Conservation (phyloP, 2,797 vertebrate species). For the Falco cherrug region DNA sequence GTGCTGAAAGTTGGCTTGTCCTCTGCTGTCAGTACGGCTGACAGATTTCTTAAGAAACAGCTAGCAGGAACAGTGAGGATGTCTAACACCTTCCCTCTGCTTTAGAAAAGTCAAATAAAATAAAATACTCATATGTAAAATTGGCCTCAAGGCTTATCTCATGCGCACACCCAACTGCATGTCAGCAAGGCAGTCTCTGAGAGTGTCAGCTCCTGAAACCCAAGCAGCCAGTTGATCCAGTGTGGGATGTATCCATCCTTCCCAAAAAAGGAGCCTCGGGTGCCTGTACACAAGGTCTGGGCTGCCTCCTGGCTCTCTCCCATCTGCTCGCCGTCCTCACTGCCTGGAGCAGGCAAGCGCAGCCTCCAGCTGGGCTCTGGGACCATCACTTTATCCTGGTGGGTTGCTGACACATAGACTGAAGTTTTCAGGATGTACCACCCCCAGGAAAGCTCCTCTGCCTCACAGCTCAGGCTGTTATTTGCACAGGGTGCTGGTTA, state of each 20-base stretch:
- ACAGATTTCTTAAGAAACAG: neutral
- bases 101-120: slow-evolving; percentile 10
- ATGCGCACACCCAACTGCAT: neutral
- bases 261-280: rapidly evolving
- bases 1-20: neutral
- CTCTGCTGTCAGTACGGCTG: neutral
- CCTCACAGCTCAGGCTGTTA: neutral
- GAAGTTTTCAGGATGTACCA: neutral
- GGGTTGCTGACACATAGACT: neutral
- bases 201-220: neutral
- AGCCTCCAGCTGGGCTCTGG: neutral
- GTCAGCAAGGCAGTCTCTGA: neutral
- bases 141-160: neutral
- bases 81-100: neutral
- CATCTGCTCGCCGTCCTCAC: rapidly evolving
- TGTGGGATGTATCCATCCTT: neutral
- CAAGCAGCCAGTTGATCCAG: neutral
- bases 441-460: neutral
- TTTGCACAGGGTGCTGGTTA: neutral
- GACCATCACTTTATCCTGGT: neutral
- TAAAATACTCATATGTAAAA: neutral
- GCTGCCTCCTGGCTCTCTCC: neutral
- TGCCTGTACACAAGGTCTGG: neutral
- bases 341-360: neutral
- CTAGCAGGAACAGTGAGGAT: neutral